Evolutionary conservation across 1,140 invertebrate genomes (phyloP), one percentile per base, ranked within the genome.

Genomic region (Calliphora vicina): DNA sequence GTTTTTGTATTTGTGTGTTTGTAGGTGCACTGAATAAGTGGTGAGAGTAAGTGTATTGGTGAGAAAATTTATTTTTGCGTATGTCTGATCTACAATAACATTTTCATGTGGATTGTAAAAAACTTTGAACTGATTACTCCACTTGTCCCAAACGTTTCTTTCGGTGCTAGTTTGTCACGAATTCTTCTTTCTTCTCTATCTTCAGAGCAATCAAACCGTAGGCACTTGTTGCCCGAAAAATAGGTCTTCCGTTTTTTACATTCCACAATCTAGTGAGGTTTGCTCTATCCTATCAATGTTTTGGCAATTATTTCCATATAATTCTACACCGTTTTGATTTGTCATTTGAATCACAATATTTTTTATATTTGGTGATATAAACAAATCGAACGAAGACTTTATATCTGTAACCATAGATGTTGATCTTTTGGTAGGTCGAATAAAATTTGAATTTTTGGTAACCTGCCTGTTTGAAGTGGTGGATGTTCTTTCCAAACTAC

Each of bases 331-430:
- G 9, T 71, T 71, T 71, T 71, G 67, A 71, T 71, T 71, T 71
- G 67, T 71, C 67, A 71, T 71, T 71, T 71, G 20, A 71, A 71
- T 71, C 67, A 71, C 67, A 71, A 71, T 23, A 23, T 71, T 71
- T 71, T n/a, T 71, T 71, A 71, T 71, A 23, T 71, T 71, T 71
- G 67, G 67, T 71, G 20, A 71, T 23, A 67, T 67, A 67, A 67
- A 67, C 57, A 67, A 67, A 67, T 10, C 57, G 17, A 67, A 67
- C 57, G 57, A 67, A 67, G 20, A n/a, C n/a, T n/a, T n/a, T n/a
- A n/a, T n/a, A n/a, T n/a, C n/a, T n/a, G n/a, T n/a, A n/a, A n/a
- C n/a, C n/a, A n/a, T n/a, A n/a, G n/a, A 15, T 10, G 42, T 43
- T 43, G 42, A 5, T 43, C 5, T 43, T 43, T 43, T 43, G 5